A percentile compares a stretch with the other conserved stretches of the same genome.
Conservation (phyloP, 2,797 vertebrate genomes). For the Lates japonicus region DNA sequence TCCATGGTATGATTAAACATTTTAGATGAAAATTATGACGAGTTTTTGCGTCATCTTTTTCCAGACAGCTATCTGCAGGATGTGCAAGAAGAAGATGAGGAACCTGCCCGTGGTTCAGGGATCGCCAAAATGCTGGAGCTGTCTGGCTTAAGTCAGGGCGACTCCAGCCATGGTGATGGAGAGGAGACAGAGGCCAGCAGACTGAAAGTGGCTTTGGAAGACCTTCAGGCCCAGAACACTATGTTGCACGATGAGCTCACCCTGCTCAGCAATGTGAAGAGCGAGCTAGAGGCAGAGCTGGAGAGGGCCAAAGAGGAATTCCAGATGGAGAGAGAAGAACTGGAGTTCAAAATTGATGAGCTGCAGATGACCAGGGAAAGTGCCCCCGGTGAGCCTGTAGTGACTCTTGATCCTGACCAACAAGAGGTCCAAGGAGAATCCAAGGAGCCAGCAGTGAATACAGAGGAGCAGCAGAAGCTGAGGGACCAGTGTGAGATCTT, state of each 20-base stretch:
- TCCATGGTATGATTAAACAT: not conserved
- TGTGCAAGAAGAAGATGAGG: constrained; percentile 85
- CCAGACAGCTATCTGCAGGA: constrained; percentile 84
- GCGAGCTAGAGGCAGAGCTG: constrained; percentile 92
- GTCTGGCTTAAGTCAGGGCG: constrained; percentile 66
- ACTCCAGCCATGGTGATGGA: constrained; percentile 53
- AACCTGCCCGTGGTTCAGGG: constrained; percentile 70
- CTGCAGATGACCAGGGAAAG: constrained; percentile 91
- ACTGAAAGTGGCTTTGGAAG: constrained; percentile 86
- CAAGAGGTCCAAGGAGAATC: constrained; percentile 74
- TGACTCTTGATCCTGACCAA: constrained; percentile 64
- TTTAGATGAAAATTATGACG: not conserved
- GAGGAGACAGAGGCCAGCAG: constrained; percentile 81
- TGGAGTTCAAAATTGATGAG: constrained; percentile 98
- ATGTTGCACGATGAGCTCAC: constrained; percentile 95
- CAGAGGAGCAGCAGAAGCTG: constrained; percentile 70
- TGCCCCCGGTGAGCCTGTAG: constrained; percentile 59
- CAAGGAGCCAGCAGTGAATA: constrained; percentile 22
- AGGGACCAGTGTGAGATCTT: constrained; percentile 84
- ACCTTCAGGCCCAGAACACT: constrained; percentile 91
- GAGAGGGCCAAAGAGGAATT: constrained; percentile 91
- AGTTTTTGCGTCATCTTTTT: constrained; percentile 27
- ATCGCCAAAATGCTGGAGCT: constrained; percentile 77
- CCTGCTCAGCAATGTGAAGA: constrained; percentile 92
- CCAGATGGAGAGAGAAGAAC: constrained; percentile 93